Evolutionary conservation across 2,113 vertebrate genomes (phyloP), one percentile per base, ranked within the genome.

Genomic region (Rhagologus leucostigma): DNA sequence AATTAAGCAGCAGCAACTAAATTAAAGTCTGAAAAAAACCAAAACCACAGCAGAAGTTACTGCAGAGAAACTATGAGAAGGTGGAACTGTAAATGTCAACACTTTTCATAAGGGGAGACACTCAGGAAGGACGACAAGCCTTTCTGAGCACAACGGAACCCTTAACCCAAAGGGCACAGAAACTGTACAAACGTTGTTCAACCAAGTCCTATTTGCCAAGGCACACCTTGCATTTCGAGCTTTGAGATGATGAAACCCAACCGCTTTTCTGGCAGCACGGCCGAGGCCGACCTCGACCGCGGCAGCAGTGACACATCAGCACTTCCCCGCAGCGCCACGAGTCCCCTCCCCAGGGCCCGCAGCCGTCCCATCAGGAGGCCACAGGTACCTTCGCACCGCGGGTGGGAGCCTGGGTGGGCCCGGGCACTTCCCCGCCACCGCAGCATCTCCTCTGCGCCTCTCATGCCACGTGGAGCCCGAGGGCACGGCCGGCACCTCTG

Each of bases 271-370:
- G 49, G 62, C 71, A 32, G 60, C 71, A 11, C 20, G 42, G 60
- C 42, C 42, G 32, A 9, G 24, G 30, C 30, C 60, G 26, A 42
- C 24, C 30, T 30, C 10, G 42, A 67, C 44, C 57, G 49, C 35
- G 85, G 57, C 76, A 7, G 32, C 68, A 37, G 57, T 78, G 91
- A 96, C 89, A 95, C 89, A 94, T 95, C 91, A 95, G 17, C 70
- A 79, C 60, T 73, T 23, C 29, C 5, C 62, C 4, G 55, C 73
- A 44, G 39, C 39, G 64, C 64, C 74, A 39, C 84, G n/a, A n/a
- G 41, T n/a, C n/a, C 47, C 29, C n/a, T 29, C 1, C 47, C 11
- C 32, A 8, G 49, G 49, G 47, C 47, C 70, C 22, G 21, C 55
- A 12, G 69, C 39, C n/a, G n/a, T 8, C 67, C 1, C 67, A 2